Conservation (phyloP, 2,113 vertebrate genomes). For the Lycaon pictus region DNA sequence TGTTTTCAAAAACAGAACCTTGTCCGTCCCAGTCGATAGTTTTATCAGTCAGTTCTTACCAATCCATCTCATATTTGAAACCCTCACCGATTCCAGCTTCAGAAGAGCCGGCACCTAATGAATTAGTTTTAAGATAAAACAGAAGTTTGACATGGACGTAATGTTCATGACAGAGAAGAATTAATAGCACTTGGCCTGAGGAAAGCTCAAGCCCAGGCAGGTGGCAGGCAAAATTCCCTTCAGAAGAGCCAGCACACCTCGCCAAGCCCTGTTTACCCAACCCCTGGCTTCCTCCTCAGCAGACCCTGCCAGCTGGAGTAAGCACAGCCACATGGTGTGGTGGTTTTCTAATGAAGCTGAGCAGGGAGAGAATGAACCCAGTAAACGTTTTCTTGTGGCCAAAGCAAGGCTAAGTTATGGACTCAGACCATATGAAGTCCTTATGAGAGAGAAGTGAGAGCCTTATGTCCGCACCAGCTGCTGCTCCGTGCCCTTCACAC, state of each 20-base stretch:
- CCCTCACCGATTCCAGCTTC: background rate
- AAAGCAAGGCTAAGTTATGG: slow-evolving; percentile 48
- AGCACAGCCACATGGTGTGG: slow-evolving; percentile 10
- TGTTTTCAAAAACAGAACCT: background rate
- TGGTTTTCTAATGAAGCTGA: slow-evolving; percentile 70
- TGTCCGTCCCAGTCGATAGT: background rate
- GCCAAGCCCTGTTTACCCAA: background rate
- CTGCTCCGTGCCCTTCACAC: background rate
- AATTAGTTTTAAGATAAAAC: slow-evolving; percentile 57
- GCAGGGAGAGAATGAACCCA: slow-evolving; percentile 60
- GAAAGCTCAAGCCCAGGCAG: slow-evolving; percentile 30
- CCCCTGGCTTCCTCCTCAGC: slow-evolving; percentile 21
- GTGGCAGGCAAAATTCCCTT: slow-evolving; percentile 3
- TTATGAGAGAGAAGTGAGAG: slow-evolving; percentile 48
- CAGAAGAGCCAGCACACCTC: background rate
- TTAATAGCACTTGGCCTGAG: background rate
- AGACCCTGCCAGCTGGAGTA: slow-evolving; percentile 34
- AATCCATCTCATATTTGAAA: background rate
- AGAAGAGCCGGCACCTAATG: slow-evolving; percentile 18
- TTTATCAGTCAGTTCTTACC: background rate
- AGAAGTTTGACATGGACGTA: background rate
- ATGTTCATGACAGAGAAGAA: slow-evolving; percentile 39
- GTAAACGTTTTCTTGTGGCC: slow-evolving; percentile 17
- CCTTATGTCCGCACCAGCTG: slow-evolving; percentile 56
- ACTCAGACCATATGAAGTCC: too few relatives aligned